phyloP scores from a whole-genome alignment of 2,888 invertebrate genomes.

The Chloroclysta siterata region DNA sequence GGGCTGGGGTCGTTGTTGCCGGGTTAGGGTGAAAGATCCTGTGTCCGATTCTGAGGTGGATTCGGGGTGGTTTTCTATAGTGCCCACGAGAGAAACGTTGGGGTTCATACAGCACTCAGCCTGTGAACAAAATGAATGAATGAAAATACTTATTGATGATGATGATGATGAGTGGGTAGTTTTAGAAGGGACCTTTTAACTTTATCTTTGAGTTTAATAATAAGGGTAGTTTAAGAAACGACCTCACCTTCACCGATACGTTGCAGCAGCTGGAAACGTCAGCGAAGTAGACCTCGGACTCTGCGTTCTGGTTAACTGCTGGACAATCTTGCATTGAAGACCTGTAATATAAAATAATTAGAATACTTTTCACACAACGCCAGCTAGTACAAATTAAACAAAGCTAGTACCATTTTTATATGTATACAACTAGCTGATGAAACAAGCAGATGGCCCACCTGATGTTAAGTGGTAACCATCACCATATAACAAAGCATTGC shows the following conservation, averaged over 20 bases:
- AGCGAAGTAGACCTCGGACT: constrained; percentile 94
- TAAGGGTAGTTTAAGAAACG: not conserved
- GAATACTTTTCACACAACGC: too few relatives aligned
- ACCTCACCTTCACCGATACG: constrained; percentile 85
- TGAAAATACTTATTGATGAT: too few relatives aligned
- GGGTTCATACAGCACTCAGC: constrained; percentile 80
- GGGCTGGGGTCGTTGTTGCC: constrained; percentile 76
- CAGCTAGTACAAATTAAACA: not conserved
- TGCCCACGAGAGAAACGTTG: constrained; percentile 75
- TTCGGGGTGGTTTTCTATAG: constrained; percentile 80
- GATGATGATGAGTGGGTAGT: too few relatives aligned
- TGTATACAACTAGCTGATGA: too few relatives aligned
- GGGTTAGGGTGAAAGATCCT: constrained; percentile 74
- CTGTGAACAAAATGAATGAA: constrained; percentile 53
- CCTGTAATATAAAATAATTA: constrained; percentile 43
- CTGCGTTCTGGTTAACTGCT: constrained; percentile 86
- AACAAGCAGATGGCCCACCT: too few relatives aligned
- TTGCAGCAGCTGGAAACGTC: constrained; percentile 94
- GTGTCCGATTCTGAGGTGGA: constrained; percentile 80
- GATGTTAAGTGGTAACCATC: too few relatives aligned
- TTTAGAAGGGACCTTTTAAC: too few relatives aligned
- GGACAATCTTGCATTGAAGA: constrained; percentile 77
- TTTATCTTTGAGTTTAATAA: too few relatives aligned
- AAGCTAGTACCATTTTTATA: too few relatives aligned
- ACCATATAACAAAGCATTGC: too few relatives aligned